These are phyloP conservation scores for Sinocyclocheilus anophthalmus DNA, from an alignment of 2,113 vertebrate species.

Conservation along the genomic window DNA sequence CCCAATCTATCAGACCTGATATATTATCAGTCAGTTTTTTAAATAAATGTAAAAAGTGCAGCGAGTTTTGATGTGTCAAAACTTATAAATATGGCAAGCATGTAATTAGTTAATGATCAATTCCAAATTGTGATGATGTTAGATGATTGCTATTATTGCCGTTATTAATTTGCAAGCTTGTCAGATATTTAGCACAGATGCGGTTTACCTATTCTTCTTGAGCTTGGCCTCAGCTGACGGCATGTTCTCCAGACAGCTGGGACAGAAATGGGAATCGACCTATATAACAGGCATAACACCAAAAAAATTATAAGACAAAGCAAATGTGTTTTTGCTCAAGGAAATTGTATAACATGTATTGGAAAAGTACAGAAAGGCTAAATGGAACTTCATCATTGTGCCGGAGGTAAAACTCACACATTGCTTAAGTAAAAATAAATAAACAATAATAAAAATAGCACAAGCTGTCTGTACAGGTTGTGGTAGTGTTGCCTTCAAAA, in stretches of 20 bases:
- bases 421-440: not conserved
- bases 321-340: not conserved
- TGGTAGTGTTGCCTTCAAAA: not conserved
- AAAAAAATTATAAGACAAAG: not conserved
- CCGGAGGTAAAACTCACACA: not conserved
- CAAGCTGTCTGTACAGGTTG: not conserved
- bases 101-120: not conserved
- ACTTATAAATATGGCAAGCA: not conserved
- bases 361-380: not conserved
- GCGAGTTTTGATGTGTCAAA: not conserved
- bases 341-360: not conserved
- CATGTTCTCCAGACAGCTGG: slow-evolving; percentile 99
- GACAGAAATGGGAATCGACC: slow-evolving; percentile 99
- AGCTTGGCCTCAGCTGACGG: slow-evolving; percentile 98
- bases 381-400: not conserved
- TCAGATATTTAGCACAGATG: not conserved
- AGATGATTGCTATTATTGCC: not conserved
- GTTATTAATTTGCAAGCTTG: not conserved
- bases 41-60: not conserved
- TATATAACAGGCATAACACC: slow-evolving; percentile 63
- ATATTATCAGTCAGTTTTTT: not conserved
- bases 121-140: not conserved
- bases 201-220: slow-evolving; percentile 92
- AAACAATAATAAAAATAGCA: not conserved
- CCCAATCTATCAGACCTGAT: not conserved